Evolutionary conservation across 1,140 invertebrate genomes (phyloP).

Genomic region (Trachymyrmex septentrionalis): DNA sequence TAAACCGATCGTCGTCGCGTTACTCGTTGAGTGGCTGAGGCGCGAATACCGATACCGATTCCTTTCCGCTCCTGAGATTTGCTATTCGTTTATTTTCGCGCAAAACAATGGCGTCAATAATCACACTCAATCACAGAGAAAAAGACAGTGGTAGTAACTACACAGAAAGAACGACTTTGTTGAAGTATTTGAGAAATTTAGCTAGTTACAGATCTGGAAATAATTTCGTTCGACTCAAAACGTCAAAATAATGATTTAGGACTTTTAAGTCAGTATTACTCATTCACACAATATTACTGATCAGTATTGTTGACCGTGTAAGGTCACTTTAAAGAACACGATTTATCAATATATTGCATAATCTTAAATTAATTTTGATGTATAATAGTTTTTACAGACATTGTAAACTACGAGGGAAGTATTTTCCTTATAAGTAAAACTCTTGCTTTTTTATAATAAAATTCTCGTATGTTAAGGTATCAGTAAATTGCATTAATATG

Average conservation of each 20-base stretch:
- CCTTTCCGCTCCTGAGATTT: constrained; percentile 48
- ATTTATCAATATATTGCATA: not conserved
- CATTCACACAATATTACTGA: too few species aligned
- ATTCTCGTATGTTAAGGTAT: not conserved
- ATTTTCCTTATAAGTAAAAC: not conserved
- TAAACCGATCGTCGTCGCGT: constrained; percentile 67
- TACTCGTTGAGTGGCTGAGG: constrained; percentile 37
- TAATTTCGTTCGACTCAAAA: too few species aligned
- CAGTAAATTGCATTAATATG: not conserved
- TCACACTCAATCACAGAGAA: too few species aligned
- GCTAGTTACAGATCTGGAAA: too few species aligned
- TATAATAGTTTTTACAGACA: not conserved
- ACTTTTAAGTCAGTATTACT: too few species aligned
- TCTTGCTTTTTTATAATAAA: not conserved
- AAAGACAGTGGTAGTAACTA: too few species aligned
- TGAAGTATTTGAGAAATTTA: too few species aligned
- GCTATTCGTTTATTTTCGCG: constrained; percentile 36
- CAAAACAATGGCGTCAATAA: constrained; percentile 65
- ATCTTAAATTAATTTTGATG: not conserved
- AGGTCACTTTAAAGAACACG: not conserved
- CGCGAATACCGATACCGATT: constrained; percentile 25
- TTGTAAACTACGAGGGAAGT: not conserved
- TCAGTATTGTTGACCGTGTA: too few species aligned
- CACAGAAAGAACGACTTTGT: too few species aligned
- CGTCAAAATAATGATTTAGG: too few species aligned